Evolutionary conservation across 2,113 vertebrate species (phyloP).

Genomic region (Cyphomyrus plagiostoma): DNA sequence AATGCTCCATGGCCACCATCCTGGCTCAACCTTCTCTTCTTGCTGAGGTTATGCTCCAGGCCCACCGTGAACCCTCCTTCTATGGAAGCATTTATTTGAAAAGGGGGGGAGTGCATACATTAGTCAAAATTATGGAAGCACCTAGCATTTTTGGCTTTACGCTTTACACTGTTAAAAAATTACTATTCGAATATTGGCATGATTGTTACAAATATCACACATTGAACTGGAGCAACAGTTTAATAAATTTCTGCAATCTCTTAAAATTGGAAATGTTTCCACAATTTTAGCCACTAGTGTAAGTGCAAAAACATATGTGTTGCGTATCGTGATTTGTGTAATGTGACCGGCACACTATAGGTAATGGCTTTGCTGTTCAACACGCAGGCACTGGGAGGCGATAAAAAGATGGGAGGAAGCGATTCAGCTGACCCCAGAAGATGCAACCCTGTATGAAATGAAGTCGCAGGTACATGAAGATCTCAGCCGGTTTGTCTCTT

Average conservation of each 20-base stretch:
- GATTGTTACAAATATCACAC: not conserved
- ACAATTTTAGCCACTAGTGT: not conserved
- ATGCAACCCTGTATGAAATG: conserved; percentile 90
- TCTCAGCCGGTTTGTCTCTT: not conserved
- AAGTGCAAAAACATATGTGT: not conserved
- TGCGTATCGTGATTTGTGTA: not conserved
- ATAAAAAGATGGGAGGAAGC: conserved; percentile 91
- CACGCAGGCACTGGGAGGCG: conserved; percentile 78
- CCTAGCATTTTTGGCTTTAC: not conserved
- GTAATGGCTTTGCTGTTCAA: conserved; percentile 23
- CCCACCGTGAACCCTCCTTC: not conserved
- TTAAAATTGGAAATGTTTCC: not conserved
- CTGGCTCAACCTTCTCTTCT: not conserved
- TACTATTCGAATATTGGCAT: no score
- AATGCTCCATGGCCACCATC: not conserved
- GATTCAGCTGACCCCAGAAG: conserved; percentile 82
- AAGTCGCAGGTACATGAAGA: conserved; percentile 81
- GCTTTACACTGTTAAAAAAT: not conserved
- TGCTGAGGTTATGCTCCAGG: not conserved
- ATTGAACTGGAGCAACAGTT: not conserved
- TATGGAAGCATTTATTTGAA: not conserved
- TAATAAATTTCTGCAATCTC: not conserved
- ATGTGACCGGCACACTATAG: not conserved
- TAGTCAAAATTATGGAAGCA: not conserved
- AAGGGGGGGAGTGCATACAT: not conserved